Base-by-base conservation (phyloP, 2,113 vertebrate species). In the Corythaixoides concolor region DNA sequence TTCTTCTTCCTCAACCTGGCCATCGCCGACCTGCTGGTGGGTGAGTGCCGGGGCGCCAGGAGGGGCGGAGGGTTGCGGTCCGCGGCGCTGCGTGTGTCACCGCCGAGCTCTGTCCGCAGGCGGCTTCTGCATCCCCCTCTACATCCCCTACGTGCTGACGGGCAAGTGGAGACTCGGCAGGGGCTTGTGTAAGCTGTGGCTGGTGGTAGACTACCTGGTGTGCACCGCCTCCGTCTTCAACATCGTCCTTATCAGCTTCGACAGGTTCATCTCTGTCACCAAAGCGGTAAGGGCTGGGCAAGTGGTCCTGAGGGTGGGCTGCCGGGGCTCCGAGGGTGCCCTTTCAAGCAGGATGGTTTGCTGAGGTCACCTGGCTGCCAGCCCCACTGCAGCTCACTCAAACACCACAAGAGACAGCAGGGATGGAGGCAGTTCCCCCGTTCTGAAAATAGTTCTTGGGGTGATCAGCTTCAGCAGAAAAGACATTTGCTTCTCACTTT, bases 1-100 rank as follows among this genome's bases (percentile, higher is more conserved):
- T 98, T 98, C 93, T 98, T 98, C 96, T 98, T 98, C 95, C 97
- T 98, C n/a, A 98, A 98, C 95, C 88, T 98, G 93, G 98, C 98
- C 27, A 86, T 98, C 7, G 98, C 98, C 28, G 97, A 98, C 89
- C 98, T 98, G 27, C 76, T 98, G 63, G 98, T 98, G 60, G 98
- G 98, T 98, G 96, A 98, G 98, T 98, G 22, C 6, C 15, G 20
- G 76, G 82, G 49, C 30, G 35, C 41, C 24, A 43, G 52, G 49
- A 6, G 30, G 73, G 58, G 23, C 28, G 5, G 60, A 21, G 41
- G 52, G 47, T 0, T 3, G 69, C 11, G 10, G 32, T 15, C 9
- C 4, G 13, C 22, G 2, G 64, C 4, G 10, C 62, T 6, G 47
- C 59, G 6, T 6, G 2, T n/a, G 27, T 83, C 72, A 93, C 77